A percentile compares a stretch with the other conserved stretches of the same genome.
These are phyloP conservation scores for Callimorpha dominula DNA, from an alignment of 2,888 invertebrate species.

Conservation along the genomic window DNA sequence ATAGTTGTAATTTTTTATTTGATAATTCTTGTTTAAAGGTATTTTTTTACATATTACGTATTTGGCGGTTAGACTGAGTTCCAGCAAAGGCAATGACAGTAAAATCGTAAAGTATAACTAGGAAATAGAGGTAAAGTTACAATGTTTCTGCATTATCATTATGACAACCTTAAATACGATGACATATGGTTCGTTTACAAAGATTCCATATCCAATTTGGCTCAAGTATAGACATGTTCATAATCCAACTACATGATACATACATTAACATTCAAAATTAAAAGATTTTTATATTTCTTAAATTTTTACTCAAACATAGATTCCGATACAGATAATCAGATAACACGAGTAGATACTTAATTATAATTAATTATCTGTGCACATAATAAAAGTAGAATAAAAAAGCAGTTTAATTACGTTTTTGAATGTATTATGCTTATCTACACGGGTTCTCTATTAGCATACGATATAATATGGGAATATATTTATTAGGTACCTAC, in stretches of 20 bases:
- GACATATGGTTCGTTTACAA: too few species aligned
- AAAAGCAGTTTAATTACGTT: slow-evolving; percentile 15
- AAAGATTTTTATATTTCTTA: neutral
- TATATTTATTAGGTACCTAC: neutral
- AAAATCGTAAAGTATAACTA: too few species aligned
- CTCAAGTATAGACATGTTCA: neutral
- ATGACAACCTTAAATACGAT: too few species aligned
- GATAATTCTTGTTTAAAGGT: too few species aligned
- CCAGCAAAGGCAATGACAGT: too few species aligned
- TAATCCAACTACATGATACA: neutral
- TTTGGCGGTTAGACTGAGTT: too few species aligned
- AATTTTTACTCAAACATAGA: slow-evolving; percentile 12
- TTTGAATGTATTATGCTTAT: slow-evolving; percentile 17
- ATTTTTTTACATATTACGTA: too few species aligned
- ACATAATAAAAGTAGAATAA: slow-evolving; percentile 16
- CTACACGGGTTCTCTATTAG: neutral
- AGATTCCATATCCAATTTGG: too few species aligned
- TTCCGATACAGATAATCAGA: slow-evolving; percentile 13
- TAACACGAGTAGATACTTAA: slow-evolving; percentile 16
- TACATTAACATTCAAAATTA: neutral
- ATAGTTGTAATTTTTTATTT: too few species aligned
- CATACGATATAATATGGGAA: neutral
- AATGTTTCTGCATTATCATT: too few species aligned
- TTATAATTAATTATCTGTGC: slow-evolving; percentile 21
- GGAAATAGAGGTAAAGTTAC: too few species aligned